Percentiles rank a stretch among this genome's conserved stretches.
phyloP scores from a whole-genome alignment of 2,113 vertebrate species.

The Cyprinodon tularosa region DNA sequence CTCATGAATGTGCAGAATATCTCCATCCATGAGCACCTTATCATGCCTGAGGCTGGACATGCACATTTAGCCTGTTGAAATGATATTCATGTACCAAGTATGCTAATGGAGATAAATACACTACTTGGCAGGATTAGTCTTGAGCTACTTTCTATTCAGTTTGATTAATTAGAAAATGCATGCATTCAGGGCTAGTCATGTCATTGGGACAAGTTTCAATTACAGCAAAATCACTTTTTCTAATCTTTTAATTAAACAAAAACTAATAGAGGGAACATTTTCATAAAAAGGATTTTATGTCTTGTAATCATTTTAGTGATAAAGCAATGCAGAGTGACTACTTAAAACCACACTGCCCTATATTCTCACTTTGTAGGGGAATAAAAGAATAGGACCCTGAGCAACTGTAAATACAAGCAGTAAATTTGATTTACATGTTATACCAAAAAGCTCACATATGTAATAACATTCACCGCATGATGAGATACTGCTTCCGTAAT shows the following conservation, averaged over 20 bases:
- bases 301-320: slow-evolving; percentile 32
- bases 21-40: slow-evolving; percentile 24
- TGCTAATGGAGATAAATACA: slow-evolving; percentile 66
- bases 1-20: slow-evolving; percentile 50
- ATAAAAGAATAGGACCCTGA: not conserved
- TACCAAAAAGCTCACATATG: not conserved
- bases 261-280: slow-evolving; percentile 51
- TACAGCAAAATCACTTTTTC: slow-evolving; percentile 61
- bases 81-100: slow-evolving; percentile 32
- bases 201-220: slow-evolving; percentile 75
- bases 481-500: not conserved
- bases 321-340: slow-evolving; percentile 28
- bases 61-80: slow-evolving; percentile 29
- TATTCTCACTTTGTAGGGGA: not conserved
- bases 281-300: slow-evolving; percentile 48
- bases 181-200: slow-evolving; percentile 60
- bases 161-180: slow-evolving; percentile 72
- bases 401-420: not conserved
- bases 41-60: slow-evolving; percentile 21
- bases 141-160: slow-evolving; percentile 65
- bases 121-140: slow-evolving; percentile 61
- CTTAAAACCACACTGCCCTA: slow-evolving; percentile 30
- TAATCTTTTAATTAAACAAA: slow-evolving; percentile 76
- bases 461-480: not conserved
- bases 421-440: not conserved